phyloP scores from a whole-genome alignment of 2,797 vertebrate genomes.

The Craterocephalus amniculus region DNA sequence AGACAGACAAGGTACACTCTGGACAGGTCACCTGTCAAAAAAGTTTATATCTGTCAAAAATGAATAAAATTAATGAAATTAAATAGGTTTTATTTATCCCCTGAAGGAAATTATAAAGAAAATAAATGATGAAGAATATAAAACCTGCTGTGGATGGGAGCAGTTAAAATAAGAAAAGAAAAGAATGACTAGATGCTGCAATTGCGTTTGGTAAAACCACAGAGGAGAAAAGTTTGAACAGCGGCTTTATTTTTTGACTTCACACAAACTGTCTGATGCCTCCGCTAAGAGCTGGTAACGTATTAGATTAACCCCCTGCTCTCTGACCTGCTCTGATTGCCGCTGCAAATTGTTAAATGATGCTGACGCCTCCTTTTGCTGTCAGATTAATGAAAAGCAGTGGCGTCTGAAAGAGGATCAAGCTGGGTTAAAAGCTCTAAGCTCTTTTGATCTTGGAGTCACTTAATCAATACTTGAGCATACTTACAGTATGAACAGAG shows the following conservation, averaged over 20 bases:
- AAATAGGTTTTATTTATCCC: no score
- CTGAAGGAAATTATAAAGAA: no score
- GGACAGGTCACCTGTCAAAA: no score
- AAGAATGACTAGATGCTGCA: background rate
- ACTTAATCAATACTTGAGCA: background rate
- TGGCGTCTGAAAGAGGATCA: background rate
- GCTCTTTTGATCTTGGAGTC: background rate
- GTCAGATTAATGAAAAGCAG: background rate
- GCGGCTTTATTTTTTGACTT: background rate
- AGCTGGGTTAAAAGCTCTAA: background rate
- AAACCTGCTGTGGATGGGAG: no score
- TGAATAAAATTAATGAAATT: no score
- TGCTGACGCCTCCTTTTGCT: background rate
- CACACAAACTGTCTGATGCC: background rate
- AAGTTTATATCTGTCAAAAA: no score
- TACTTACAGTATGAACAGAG: background rate
- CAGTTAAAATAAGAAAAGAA: no score
- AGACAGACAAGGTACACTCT: no score
- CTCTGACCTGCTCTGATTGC: background rate
- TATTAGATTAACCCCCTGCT: background rate
- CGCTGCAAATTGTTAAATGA: background rate
- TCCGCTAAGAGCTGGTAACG: background rate
- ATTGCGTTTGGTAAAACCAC: background rate
- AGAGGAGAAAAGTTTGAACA: background rate
- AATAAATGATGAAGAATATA: no score